These are phyloP conservation scores for Pollachius pollachius DNA, from an alignment of 2,113 vertebrate species.

Conservation along the genomic window DNA sequence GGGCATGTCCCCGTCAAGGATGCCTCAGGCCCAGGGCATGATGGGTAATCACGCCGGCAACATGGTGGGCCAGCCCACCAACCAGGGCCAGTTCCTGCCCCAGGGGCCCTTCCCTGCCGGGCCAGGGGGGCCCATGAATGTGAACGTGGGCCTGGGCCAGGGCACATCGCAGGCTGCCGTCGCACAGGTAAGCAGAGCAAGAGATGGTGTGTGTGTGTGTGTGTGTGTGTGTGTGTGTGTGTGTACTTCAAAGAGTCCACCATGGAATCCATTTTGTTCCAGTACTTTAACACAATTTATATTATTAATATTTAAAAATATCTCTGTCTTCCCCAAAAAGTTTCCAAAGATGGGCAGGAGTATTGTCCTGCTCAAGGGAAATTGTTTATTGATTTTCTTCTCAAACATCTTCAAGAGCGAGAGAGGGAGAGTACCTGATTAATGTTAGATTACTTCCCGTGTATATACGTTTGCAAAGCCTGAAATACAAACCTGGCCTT, in stretches of 20 bases:
- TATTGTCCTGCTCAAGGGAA: too few species aligned
- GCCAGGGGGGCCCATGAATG: slow-evolving; percentile 71
- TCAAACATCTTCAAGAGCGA: too few species aligned
- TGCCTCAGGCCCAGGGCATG: slow-evolving; percentile 87
- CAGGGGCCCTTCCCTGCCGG: slow-evolving; percentile 85
- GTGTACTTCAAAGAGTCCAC: neutral
- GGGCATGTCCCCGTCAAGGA: slow-evolving; percentile 92
- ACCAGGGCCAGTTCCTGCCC: slow-evolving; percentile 86
- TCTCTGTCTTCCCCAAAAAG: too few species aligned
- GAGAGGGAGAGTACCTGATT: too few species aligned
- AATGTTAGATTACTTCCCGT: too few species aligned
- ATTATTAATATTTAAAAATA: too few species aligned
- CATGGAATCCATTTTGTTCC: too few species aligned
- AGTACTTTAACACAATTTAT: too few species aligned
- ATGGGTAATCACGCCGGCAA: slow-evolving; percentile 85
- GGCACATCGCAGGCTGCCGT: slow-evolving; percentile 77
- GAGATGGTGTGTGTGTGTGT: slow-evolving; percentile 1
- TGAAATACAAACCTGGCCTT: too few species aligned
- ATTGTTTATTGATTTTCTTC: too few species aligned
- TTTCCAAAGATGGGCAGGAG: too few species aligned
- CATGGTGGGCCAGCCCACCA: slow-evolving; percentile 82
- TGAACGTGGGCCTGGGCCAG: slow-evolving; percentile 84
- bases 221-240: slow-evolving; percentile 5
- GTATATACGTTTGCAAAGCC: too few species aligned
- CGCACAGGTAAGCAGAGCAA: slow-evolving; percentile 79